Conservation (phyloP, 2,113 vertebrate genomes). For the Phocoena phocoena region DNA sequence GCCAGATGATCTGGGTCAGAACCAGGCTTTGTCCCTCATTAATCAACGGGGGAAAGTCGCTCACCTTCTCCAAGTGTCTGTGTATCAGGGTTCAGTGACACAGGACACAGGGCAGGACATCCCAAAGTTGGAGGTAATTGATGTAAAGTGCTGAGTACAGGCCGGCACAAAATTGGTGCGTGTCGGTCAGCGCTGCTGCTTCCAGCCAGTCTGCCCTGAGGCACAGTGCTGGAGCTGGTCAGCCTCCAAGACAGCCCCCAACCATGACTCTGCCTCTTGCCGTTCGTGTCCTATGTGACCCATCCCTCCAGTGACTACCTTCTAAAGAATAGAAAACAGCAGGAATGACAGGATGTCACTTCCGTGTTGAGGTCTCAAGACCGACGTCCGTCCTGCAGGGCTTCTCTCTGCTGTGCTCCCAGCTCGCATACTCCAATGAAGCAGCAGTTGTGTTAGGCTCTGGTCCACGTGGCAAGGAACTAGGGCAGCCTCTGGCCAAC, state of each 20-base stretch:
- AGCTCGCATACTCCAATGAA: fast-evolving
- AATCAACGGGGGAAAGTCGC: fast-evolving
- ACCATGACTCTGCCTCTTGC: fast-evolving
- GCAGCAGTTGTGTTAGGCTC: fast-evolving
- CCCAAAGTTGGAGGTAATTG: background rate
- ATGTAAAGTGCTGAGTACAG: fast-evolving
- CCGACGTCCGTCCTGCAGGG: fast-evolving
- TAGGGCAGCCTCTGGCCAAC: background rate
- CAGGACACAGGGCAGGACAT: background rate
- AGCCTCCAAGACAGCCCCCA: fast-evolving
- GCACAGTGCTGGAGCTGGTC: fast-evolving
- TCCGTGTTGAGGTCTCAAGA: background rate
- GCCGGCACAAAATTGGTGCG: fast-evolving
- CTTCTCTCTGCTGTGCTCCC: background rate
- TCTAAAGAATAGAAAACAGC: background rate
- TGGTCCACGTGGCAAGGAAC: fast-evolving
- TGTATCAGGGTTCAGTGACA: no score
- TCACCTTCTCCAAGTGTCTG: background rate
- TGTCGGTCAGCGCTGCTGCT: fast-evolving
- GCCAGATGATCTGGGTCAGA: background rate
- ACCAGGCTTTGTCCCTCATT: background rate
- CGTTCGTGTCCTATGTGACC: fast-evolving
- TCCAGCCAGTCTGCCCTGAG: fast-evolving
- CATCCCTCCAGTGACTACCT: background rate
- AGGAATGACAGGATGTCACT: fast-evolving